Conservation (phyloP, 2,888 invertebrate genomes). For the Baronia brevicornis region DNA sequence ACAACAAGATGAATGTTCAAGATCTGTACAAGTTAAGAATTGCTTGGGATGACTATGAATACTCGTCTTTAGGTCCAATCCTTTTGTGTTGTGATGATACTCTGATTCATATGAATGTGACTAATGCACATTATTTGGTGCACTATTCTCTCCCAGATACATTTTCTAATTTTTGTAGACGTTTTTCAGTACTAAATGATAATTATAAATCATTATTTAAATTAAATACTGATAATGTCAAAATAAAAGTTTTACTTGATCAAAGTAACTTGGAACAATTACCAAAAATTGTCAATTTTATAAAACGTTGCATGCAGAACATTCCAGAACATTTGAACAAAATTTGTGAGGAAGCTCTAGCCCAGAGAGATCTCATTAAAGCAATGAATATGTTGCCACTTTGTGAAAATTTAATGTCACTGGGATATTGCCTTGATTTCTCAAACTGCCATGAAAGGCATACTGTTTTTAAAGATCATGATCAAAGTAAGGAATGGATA, state of each 20-base stretch:
- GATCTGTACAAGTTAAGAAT: conserved; percentile 51
- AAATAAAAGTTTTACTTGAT: conserved; percentile 75
- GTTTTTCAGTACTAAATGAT: conserved; percentile 80
- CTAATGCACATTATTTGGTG: conserved; percentile 79
- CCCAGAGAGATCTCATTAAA: conserved; percentile 55
- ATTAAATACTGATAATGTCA: conserved; percentile 32
- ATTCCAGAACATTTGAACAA: conserved; percentile 45
- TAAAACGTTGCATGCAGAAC: conserved; percentile 62
- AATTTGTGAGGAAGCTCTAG: conserved; percentile 42
- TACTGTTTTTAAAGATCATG: conserved; percentile 65
- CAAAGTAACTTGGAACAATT: conserved; percentile 75
- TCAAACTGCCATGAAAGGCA: conserved; percentile 78
- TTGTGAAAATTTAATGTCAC: conserved; percentile 77
- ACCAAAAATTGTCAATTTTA: conserved; percentile 76
- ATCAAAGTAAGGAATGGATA: conserved; percentile 69
- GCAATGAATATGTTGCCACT: conserved; percentile 57
- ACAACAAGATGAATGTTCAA: conserved; percentile 51
- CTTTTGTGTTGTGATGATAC: conserved; percentile 82
- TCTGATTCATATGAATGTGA: conserved; percentile 77
- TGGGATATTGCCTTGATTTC: conserved; percentile 78
- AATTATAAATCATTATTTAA: conserved; percentile 69
- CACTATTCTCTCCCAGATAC: conserved; percentile 81
- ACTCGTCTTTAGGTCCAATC: conserved; percentile 60
- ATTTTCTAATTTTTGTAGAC: conserved; percentile 80
- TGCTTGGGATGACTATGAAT: conserved; percentile 49